A percentile compares a stretch with the other conserved stretches of the same genome.
phyloP scores from a whole-genome alignment of 2,888 invertebrate species.

The Campoplex capitator region DNA sequence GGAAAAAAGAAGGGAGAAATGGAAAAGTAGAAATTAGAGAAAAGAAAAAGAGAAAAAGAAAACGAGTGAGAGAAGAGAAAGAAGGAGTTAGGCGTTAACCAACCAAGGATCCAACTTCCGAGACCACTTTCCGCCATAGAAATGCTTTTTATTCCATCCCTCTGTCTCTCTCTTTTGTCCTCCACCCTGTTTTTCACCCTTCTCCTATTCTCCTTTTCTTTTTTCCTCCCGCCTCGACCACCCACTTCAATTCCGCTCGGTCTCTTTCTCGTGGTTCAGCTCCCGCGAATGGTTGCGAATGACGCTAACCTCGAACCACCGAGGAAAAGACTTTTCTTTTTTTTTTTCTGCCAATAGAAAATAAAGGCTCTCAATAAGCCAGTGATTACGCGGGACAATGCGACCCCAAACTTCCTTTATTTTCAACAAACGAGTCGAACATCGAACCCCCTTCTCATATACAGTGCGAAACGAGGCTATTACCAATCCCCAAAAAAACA shows the following conservation, averaged over 20 bases:
- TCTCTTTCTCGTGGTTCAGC: slow-evolving; percentile 28
- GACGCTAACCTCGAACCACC: slow-evolving; percentile 39
- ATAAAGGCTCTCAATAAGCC: slow-evolving; percentile 67
- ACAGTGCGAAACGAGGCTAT: slow-evolving; percentile 33
- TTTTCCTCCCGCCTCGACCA: slow-evolving; percentile 16
- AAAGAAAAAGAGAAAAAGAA: background rate
- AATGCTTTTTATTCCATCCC: slow-evolving; percentile 55
- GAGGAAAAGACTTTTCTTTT: slow-evolving; percentile 41
- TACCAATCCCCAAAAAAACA: slow-evolving; percentile 22
- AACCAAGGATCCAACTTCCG: slow-evolving; percentile 67
- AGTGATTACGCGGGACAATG: slow-evolving; percentile 66
- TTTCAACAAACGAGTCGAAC: slow-evolving; percentile 39
- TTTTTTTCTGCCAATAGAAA: slow-evolving; percentile 56
- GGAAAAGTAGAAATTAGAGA: background rate
- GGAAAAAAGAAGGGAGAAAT: background rate
- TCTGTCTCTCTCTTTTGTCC: slow-evolving; percentile 39
- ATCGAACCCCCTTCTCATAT: slow-evolving; percentile 32
- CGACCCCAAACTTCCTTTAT: slow-evolving; percentile 36
- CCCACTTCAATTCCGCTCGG: slow-evolving; percentile 16
- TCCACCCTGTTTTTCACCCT: slow-evolving; percentile 33
- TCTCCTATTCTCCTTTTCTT: slow-evolving; percentile 24
- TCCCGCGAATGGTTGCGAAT: slow-evolving; percentile 46
- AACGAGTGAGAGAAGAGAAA: background rate
- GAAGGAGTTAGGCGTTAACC: slow-evolving; percentile 39
- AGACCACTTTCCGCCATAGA: slow-evolving; percentile 67